Conservation (phyloP, 2,113 vertebrate genomes). For the Oophaga pumilio region DNA sequence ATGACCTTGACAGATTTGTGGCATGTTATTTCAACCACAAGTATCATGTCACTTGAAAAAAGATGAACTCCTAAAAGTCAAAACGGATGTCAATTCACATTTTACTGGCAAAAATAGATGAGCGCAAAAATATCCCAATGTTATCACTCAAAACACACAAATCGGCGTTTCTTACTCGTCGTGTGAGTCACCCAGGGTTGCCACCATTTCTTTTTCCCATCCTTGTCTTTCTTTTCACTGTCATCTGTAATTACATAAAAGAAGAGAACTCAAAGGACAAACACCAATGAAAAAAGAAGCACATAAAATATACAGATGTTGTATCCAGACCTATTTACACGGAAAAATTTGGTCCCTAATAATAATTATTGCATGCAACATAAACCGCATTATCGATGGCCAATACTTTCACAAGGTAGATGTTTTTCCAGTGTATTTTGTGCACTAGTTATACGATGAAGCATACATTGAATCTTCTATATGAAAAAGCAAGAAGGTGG, state of each 20-base stretch:
- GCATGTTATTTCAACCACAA: background rate
- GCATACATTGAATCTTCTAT: too few relatives aligned
- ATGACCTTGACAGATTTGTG: background rate
- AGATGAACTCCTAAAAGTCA: background rate
- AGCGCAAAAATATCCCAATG: background rate
- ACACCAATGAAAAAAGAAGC: background rate
- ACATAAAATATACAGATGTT: background rate
- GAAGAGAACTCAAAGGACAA: background rate
- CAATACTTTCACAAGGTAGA: too few relatives aligned
- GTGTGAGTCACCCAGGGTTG: conserved; percentile 70
- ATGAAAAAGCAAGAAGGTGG: too few relatives aligned
- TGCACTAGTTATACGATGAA: too few relatives aligned
- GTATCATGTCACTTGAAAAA: background rate
- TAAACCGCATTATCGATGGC: too few relatives aligned
- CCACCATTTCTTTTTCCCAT: conserved; percentile 68
- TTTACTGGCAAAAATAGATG: background rate
- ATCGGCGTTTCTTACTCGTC: conserved; percentile 61
- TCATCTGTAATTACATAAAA: conserved; percentile 58
- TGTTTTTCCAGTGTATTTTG: too few relatives aligned
- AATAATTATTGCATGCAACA: background rate
- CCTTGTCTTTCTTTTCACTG: conserved; percentile 62
- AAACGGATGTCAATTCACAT: background rate
- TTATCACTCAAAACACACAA: background rate
- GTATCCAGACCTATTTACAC: background rate
- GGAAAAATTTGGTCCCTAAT: background rate